Base-by-base conservation (phyloP, 2,113 vertebrate species). In the Corydoras maculifer region DNA sequence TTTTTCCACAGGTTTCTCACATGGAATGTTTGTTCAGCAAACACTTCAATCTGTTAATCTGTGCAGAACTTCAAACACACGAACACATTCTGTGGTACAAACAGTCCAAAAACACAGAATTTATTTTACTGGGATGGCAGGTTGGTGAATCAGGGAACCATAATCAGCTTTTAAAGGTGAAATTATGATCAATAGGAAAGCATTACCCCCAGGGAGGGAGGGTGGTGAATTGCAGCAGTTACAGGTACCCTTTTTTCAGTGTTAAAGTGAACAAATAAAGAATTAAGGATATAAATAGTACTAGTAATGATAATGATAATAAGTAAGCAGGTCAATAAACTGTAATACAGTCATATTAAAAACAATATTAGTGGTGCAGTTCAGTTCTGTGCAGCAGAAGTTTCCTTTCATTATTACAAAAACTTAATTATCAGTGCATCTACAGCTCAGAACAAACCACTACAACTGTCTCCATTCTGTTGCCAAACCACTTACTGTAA, bases 341-440 rank as follows among this genome's bases (percentile, higher is more conserved):
- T 25, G 2, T 25, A 25, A 25, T 25, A 25, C 18, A 25, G 18
- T 25, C 18, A 25, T 25, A 25, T 25, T 25, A 25, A 25, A 25
- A 25, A 25, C 18, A 25, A 25, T 25, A 25, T 25, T 25, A 73
- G 62, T 10, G 58, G 58, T 53, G 67, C 67, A 35, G 64, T 71
- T 29, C 76, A 81, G 70, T 78, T 74, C 72, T 81, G 79, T 48
- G 68, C 77, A 32, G 77, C 77, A 14, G 49, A 31, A 50, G 35
- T 51, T 9, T 2, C 31, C 49, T 65, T 9, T 48, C 9, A 18
- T 54, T 10, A 31, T 29, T 48, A 64, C 78, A 79, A 68, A 74
- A 76, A 79, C 72, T 15, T 14, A 12, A 51, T 53, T 13, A 31
- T 60, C 58, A 13, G 25, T 62, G 30, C 9, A 30, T 18, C n/a